Evolutionary conservation across 2,888 invertebrate species (phyloP), one percentile per base, ranked within the genome.

Genomic region (Apantesis nais): DNA sequence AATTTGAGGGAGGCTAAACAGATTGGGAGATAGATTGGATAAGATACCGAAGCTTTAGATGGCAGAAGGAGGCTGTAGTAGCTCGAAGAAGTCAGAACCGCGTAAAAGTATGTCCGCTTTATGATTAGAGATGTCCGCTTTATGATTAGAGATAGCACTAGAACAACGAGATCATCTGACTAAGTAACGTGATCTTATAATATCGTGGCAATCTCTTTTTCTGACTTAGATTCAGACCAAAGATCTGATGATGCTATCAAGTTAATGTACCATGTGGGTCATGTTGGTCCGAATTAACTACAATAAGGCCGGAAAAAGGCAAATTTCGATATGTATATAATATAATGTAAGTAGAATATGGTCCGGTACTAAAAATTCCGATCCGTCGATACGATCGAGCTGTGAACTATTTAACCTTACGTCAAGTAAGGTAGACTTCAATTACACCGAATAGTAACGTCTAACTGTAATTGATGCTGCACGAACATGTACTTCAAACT

Each of bases 281-380:
- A 44, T 60, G 67, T 39, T 16, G 39, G n/a, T 58, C 22, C 29
- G n/a, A 60, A 67, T 60, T 31, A 60, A 44, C 41, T 60, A 25
- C n/a, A 29, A 16, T 67, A 61, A 55, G 14, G 60, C 60, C 25
- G 67, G 48, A 16, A 22, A 62, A 62, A 63, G 63, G 25, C 22
- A 29, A 29, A 16, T 16, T 25, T 11, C 11, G 4, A 16, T 44
- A 44, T n/a, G 55, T 75, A 74, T 72, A 71, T 76, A 73, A 74
- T 73, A 71, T 76, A 73, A 74, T 73, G 72, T 77, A 66, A 78
- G 82, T 77, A 78, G 74, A 70, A 44, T 74, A 77, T 72, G 66
- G 76, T 79, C 78, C 69, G 67, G 75, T 73, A 78, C 77, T 80
- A 83, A 83, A 83, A 83, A 80, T 79, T 76, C 83, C 79, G 65